phyloP scores from a whole-genome alignment of 2,888 invertebrate species.

The Therioaphis trifolii region DNA sequence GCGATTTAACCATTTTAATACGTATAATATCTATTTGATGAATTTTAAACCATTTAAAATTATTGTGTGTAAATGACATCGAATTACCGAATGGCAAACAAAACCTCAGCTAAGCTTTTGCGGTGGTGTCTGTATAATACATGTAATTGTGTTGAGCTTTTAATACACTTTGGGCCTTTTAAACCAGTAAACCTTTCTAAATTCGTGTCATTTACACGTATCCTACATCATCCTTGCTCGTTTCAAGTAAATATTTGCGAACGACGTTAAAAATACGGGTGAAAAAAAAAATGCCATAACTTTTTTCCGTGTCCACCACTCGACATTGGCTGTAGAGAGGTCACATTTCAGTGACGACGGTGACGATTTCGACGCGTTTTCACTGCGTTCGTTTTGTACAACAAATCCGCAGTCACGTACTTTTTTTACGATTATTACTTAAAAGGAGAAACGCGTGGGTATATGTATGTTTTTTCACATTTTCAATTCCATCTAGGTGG shows the following conservation, averaged over 20 bases:
- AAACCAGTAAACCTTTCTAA: conserved; percentile 27
- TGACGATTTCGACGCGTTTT: not conserved
- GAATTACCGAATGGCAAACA: not conserved
- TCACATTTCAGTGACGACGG: not conserved
- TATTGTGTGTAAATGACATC: not conserved
- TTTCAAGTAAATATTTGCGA: conserved; percentile 7
- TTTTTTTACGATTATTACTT: conserved; percentile 22
- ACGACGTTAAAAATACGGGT: not conserved
- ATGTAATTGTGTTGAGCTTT: conserved; percentile 33
- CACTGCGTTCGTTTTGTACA: not conserved
- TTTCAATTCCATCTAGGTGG: conserved; percentile 3
- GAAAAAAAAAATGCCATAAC: conserved; percentile 4
- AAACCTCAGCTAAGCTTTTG: not conserved
- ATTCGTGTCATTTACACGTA: conserved; percentile 34
- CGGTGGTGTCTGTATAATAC: not conserved
- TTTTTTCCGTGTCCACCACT: not conserved
- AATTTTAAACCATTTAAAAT: not conserved
- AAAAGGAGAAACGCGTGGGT: not conserved
- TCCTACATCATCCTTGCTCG: not conserved
- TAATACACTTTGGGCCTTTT: conserved; percentile 1
- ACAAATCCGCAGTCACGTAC: conserved; percentile 11
- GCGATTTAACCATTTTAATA: too few relatives aligned
- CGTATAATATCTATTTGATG: too few relatives aligned
- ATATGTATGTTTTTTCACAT: not conserved
- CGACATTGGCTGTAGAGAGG: not conserved